phyloP scores from a whole-genome alignment of 1,140 invertebrate genomes.

The Mamestra configurata region DNA sequence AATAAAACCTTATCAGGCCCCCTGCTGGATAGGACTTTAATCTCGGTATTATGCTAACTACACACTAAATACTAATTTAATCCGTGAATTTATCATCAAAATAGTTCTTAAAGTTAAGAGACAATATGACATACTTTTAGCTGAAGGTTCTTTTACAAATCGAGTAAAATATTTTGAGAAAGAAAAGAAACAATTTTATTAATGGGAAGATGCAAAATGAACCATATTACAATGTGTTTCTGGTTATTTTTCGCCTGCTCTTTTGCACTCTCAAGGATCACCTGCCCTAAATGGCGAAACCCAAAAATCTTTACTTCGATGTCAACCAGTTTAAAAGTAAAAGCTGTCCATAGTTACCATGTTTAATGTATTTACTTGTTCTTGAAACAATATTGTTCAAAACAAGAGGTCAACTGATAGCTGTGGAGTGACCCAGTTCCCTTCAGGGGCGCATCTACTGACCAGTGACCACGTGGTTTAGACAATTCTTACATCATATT shows the following conservation, averaged over 20 bases:
- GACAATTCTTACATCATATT: neutral
- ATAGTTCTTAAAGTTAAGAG: too few species aligned
- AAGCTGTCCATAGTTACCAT: neutral
- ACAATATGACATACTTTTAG: too few species aligned
- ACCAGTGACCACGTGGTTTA: neutral
- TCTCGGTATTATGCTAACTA: too few species aligned
- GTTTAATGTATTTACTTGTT: neutral
- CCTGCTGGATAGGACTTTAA: neutral
- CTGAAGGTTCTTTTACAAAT: too few species aligned
- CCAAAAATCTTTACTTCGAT: neutral
- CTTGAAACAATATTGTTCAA: constrained; percentile 22
- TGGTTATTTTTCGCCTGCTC: neutral
- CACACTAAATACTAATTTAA: neutral
- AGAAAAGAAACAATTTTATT: too few species aligned
- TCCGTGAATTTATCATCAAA: neutral
- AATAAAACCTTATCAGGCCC: constrained; percentile 19
- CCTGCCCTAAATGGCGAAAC: neutral
- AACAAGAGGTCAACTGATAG: neutral
- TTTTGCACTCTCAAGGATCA: neutral
- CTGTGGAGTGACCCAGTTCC: constrained; percentile 27
- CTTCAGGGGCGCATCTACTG: constrained; percentile 7
- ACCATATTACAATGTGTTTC: neutral
- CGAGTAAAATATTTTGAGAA: too few species aligned
- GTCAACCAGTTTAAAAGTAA: neutral
- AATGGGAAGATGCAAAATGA: neutral